These are phyloP conservation scores for Deilephila elpenor DNA, from an alignment of 2,888 invertebrate genomes.

Conservation along the genomic window DNA sequence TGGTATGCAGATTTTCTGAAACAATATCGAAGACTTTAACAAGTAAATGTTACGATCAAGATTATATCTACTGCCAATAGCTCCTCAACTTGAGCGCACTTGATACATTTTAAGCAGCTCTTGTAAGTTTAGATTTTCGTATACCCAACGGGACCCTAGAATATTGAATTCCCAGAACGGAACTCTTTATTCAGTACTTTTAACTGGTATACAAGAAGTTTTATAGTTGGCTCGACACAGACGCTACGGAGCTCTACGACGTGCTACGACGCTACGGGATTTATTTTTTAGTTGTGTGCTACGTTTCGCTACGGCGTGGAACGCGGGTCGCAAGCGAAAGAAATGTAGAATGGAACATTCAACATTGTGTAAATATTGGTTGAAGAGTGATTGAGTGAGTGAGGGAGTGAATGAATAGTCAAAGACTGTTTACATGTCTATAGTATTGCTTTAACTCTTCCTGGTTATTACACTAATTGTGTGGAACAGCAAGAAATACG, in stretches of 20 bases:
- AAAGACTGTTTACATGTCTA: background rate
- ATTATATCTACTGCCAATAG: no score
- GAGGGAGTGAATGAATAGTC: slow-evolving; percentile 13
- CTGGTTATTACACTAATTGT: no score
- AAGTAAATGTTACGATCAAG: no score
- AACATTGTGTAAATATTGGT: slow-evolving; percentile 3
- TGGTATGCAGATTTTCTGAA: no score
- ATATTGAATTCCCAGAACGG: slow-evolving; percentile 37
- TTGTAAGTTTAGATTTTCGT: background rate
- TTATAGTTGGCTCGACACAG: slow-evolving; percentile 53
- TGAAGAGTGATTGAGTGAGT: slow-evolving; percentile 3
- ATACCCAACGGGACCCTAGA: slow-evolving; percentile 31
- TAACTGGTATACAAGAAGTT: slow-evolving; percentile 52
- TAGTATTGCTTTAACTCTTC: background rate
- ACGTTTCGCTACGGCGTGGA: slow-evolving; percentile 25
- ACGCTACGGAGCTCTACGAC: slow-evolving; percentile 42
- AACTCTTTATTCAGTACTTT: slow-evolving; percentile 59
- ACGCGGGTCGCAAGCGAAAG: slow-evolving; percentile 19
- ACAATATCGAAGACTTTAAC: no score
- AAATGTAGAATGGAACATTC: background rate
- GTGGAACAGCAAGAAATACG: no score
- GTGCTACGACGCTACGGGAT: slow-evolving; percentile 46
- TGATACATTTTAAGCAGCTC: background rate
- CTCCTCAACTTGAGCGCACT: background rate
- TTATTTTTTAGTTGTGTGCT: slow-evolving; percentile 33